Percentiles rank a stretch among this genome's conserved stretches.
Evolutionary conservation across 2,797 vertebrate species (phyloP).

Genomic region (Hydrophis major): DNA sequence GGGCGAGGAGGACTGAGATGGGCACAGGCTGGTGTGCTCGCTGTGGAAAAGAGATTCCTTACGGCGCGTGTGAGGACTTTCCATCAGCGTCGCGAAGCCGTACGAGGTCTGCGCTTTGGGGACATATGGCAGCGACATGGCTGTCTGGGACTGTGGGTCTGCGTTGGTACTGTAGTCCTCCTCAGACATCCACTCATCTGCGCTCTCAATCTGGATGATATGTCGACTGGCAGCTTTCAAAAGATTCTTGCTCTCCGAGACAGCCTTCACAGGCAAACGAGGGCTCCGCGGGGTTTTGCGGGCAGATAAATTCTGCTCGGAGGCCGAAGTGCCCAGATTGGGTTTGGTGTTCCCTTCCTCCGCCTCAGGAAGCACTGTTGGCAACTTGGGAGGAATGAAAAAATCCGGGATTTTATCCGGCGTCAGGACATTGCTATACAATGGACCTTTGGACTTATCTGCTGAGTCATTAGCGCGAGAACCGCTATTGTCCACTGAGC

Average conservation of each 20-base stretch:
- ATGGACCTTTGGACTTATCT: constrained; percentile 71
- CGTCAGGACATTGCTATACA: constrained; percentile 94
- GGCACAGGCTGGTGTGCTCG: constrained; percentile 83
- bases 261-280: constrained; percentile 77
- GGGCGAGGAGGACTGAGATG: constrained; percentile 83
- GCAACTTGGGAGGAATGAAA: constrained; percentile 93
- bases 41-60: constrained; percentile 96
- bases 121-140: constrained; percentile 91
- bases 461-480: constrained; percentile 74
- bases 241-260: constrained; percentile 82
- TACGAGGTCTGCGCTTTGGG: constrained; percentile 96
- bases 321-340: constrained; percentile 70
- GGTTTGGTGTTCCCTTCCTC: constrained; percentile 73
- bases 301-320: constrained; percentile 79
- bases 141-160: constrained; percentile 88
- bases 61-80: constrained; percentile 94
- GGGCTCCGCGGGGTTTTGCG: constrained; percentile 83
- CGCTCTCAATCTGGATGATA: constrained; percentile 95
- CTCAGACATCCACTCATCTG: constrained; percentile 80
- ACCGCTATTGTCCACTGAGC: constrained; percentile 81
- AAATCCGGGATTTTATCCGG: constrained; percentile 98
- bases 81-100: constrained; percentile 88
- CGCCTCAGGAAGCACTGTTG: constrained; percentile 75
- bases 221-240: constrained; percentile 84
- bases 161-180: constrained; percentile 76